Evolutionary conservation across 2,797 vertebrate genomes (phyloP), one percentile per base, ranked within the genome.

Genomic region (Pseudomugil gertrudae): DNA sequence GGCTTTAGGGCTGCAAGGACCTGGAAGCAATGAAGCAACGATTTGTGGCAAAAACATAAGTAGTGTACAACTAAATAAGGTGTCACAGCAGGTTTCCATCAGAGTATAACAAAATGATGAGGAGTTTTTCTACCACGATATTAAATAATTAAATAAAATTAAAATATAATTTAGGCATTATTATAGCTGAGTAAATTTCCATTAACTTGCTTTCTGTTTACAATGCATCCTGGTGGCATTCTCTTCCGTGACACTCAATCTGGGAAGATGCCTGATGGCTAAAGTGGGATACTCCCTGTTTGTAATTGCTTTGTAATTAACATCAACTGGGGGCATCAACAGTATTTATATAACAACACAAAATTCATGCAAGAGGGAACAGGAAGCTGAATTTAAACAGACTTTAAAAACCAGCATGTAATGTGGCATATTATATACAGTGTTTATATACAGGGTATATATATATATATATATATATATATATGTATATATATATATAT

Each of bases 221-320:
- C 62, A 81, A 10, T 40, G 30, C 40, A 60, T 78, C 36, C 67
- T 54, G 48, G 29, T 47, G 64, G 57, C 57, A 38, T 68, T 61
- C 48, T 76, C 59, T 56, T 26, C 53, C 35, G 65, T 5, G 0
- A 57, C 6, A 67, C 57, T 48, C 58, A 62, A 62, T 65, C 11
- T 14, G 45, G 52, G 66, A 53, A 62, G 64, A 68, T 15, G 7
- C 66, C 45, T 57, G 61, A 76, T 26, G 56, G 56, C 70, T 66
- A 63, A 64, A 61, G 59, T 3, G 3, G 52, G 63, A 62, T 21
- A 11, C 58, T 76, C 62, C 66, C 70, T 61, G 52, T 75, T 73
- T 74, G 48, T 71, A 86, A 84, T 73, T 81, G 63, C 72, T 75
- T 75, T 62, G 38, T 71, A 84, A 82, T 82, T 81, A 78, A 50